Evolutionary conservation across 2,888 invertebrate genomes (phyloP).

Genomic region (Bombyx huttoni): DNA sequence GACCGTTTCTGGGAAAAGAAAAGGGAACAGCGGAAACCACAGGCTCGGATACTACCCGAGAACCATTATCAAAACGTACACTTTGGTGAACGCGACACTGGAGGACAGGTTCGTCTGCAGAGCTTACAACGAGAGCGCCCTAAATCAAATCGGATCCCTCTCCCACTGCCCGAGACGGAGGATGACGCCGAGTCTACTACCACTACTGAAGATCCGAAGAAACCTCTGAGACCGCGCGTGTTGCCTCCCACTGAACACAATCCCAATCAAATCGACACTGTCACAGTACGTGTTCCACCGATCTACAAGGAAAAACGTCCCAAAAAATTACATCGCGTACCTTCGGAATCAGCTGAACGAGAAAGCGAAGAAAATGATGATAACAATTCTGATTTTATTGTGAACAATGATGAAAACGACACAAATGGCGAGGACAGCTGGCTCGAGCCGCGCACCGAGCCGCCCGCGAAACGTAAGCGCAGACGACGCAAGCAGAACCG

Average conservation of each 20-base stretch:
- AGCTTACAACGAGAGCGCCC: conserved; percentile 30
- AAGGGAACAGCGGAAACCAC: conserved; percentile 18
- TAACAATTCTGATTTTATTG: neutral
- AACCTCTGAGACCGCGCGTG: conserved; percentile 47
- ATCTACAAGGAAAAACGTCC: conserved; percentile 59
- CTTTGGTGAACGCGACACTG: conserved; percentile 50
- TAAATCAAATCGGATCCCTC: conserved; percentile 26
- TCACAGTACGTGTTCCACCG: conserved; percentile 64
- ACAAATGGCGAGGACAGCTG: conserved; percentile 37
- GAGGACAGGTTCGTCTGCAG: conserved; percentile 22
- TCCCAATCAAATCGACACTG: conserved; percentile 62
- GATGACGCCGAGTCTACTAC: conserved; percentile 52
- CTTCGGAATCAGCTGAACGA: conserved; percentile 27
- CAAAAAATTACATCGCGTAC: conserved; percentile 48
- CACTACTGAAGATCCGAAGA: conserved; percentile 55
- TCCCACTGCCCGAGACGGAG: conserved; percentile 27
- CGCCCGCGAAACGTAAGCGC: conserved; percentile 30
- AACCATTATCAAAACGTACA: conserved; percentile 55
- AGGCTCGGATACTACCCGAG: conserved; percentile 24
- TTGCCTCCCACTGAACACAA: conserved; percentile 64
- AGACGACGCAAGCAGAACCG: conserved; percentile 42
- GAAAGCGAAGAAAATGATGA: conserved; percentile 9
- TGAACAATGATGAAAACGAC: conserved; percentile 15
- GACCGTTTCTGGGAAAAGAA: conserved; percentile 57
- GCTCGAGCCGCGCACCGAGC: conserved; percentile 28